Percentiles rank a stretch among this genome's conserved stretches.
Evolutionary conservation across 2,113 vertebrate species (phyloP).

Genomic region (Brienomyrus brachyistius): DNA sequence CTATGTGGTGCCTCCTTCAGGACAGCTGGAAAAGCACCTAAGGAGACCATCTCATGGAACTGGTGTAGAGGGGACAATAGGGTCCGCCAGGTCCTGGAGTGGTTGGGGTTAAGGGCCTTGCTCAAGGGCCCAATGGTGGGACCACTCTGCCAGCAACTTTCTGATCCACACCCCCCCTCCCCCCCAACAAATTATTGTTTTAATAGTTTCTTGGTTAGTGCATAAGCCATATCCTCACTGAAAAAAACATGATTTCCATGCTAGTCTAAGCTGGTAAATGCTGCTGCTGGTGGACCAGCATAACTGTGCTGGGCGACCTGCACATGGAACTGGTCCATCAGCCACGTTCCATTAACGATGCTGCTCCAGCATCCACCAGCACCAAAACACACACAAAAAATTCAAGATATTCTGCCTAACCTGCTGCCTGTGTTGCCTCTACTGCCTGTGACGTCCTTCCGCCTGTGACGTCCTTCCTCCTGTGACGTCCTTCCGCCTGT

Average conservation of each 20-base stretch:
- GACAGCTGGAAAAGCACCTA: background rate
- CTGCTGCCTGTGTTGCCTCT: too few species aligned
- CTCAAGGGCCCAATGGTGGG: background rate
- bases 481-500: too few species aligned
- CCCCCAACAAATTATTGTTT: background rate
- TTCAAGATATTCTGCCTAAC: too few species aligned
- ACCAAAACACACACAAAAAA: background rate
- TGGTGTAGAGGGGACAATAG: background rate
- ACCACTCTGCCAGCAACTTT: too few species aligned
- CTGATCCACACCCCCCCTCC: too few species aligned
- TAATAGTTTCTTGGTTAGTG: background rate
- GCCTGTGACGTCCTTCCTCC: too few species aligned
- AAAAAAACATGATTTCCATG: background rate
- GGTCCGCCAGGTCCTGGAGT: background rate
- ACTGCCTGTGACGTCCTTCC: too few species aligned
- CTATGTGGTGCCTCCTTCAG: background rate
- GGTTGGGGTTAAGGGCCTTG: background rate
- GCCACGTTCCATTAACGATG: background rate
- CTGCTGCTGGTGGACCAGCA: background rate
- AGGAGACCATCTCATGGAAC: background rate
- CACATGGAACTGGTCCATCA: background rate
- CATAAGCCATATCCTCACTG: background rate
- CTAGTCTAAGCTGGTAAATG: background rate
- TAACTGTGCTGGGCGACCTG: background rate
- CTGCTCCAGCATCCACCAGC: background rate